Base-by-base conservation (phyloP, 2,888 invertebrate genomes). In the Rhagonycha lutea region DNA sequence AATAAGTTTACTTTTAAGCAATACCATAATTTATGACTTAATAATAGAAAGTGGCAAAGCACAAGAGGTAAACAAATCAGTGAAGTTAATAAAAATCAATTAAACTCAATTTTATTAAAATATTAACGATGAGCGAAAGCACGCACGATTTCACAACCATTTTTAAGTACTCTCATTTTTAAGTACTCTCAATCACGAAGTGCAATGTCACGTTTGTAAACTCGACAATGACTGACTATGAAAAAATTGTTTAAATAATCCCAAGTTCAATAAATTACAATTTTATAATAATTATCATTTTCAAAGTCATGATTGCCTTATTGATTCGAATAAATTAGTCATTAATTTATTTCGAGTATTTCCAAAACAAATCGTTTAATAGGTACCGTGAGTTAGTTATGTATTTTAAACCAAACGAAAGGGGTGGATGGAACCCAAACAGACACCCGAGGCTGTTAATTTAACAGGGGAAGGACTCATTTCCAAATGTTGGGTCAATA, bases 101-200 rank as follows among this genome's bases (percentile, higher is more conserved):
- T 78, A 78, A 74, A 76, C 23, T 69, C 67, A 70, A 70, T 75
- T 78, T 76, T 76, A 76, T 74, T 78, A 78, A 78, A 78, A 74
- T 73, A 76, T 76, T 74, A 76, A 78, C 72, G 74, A 70, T 76
- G 73, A 76, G 32, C 74, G 70, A 72, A 73, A 75, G 72, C 74
- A 78, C 72, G 78, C 78, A 78, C 75, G 78, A 74, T 78, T 78
- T 78, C 78, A 78, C 78, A 78, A 74, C 70, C 72, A 70, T 71
- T 74, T 74, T 72, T 76, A 78, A 78, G 74, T 73, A 74, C 74
- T 62, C 74, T 76, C 72, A 62, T 71, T 74, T 74, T 72, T 76
- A 78, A 78, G 74, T 73, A 74, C 74, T 62, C 74, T 76, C 72
- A 62, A 74, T 74, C 78, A 78, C 78, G 78, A 74, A 76, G 76